Percentiles rank a stretch among this genome's conserved stretches.
Conservation (phyloP, 2,797 vertebrate genomes). For the Sebastes glaucus region DNA sequence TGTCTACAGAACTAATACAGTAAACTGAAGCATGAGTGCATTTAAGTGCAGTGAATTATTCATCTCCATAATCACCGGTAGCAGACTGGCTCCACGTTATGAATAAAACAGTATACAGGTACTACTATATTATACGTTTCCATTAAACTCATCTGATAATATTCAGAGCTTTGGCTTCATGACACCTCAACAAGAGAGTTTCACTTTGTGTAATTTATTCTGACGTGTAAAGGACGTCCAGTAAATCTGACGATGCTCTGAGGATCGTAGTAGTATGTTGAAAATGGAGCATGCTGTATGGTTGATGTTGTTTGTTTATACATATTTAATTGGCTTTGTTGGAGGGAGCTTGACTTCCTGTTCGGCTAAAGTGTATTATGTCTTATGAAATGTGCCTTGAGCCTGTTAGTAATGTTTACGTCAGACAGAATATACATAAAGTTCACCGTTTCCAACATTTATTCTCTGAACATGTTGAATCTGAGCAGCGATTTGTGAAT, state of each 20-base stretch:
- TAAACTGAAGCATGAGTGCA: neutral
- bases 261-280: no score
- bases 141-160: neutral
- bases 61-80: neutral
- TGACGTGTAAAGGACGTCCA: no score
- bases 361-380: neutral
- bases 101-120: neutral
- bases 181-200: neutral
- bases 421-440: neutral
- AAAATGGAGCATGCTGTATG: no score
- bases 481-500: neutral
- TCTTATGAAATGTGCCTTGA: neutral
- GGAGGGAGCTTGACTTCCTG: neutral
- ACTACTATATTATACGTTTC: neutral
- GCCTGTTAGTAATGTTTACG: neutral
- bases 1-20: neutral
- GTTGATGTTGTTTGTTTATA: no score
- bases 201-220: no score
- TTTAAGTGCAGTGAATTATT: neutral
- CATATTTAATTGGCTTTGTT: no score
- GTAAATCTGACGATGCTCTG: no score
- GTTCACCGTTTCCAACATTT: neutral
- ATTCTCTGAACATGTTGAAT: constrained; percentile 3
- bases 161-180: neutral
- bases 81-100: neutral